phyloP scores from a whole-genome alignment of 2,113 vertebrate species.

The Bungarus multicinctus region DNA sequence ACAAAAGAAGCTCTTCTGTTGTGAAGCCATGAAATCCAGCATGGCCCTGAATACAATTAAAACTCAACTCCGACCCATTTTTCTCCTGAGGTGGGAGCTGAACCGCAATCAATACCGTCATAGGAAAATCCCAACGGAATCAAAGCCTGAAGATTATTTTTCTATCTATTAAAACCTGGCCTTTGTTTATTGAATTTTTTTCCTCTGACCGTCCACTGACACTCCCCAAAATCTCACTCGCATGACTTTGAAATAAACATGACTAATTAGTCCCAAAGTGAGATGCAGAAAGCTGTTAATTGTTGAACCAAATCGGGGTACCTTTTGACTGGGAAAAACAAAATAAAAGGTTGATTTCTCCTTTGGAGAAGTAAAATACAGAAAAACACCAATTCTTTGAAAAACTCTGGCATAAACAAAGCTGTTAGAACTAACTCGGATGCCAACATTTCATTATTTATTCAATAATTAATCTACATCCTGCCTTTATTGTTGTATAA shows the following conservation, averaged over 20 bases:
- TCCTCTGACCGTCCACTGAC: slow-evolving; percentile 28
- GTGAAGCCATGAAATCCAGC: slow-evolving; percentile 46
- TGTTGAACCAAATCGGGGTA: neutral
- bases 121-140: slow-evolving; percentile 53
- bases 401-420: neutral
- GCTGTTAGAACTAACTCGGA: neutral
- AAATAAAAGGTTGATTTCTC: neutral
- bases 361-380: neutral
- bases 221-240: slow-evolving; percentile 55
- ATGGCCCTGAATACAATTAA: slow-evolving; percentile 62
- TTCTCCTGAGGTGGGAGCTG: slow-evolving; percentile 45
- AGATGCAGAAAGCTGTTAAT: neutral
- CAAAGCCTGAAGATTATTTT: slow-evolving; percentile 65
- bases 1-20: slow-evolving; percentile 23
- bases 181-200: slow-evolving; percentile 56
- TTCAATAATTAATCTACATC: neutral
- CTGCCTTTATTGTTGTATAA: neutral
- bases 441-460: neutral
- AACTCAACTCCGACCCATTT: slow-evolving; percentile 57
- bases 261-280: slow-evolving; percentile 28
- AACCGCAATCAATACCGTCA: slow-evolving; percentile 67
- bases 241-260: slow-evolving; percentile 46
- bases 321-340: neutral
- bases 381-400: neutral
- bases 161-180: slow-evolving; percentile 58